Base-by-base conservation (phyloP, 2,113 vertebrate species). In the Aegotheles bennettii region DNA sequence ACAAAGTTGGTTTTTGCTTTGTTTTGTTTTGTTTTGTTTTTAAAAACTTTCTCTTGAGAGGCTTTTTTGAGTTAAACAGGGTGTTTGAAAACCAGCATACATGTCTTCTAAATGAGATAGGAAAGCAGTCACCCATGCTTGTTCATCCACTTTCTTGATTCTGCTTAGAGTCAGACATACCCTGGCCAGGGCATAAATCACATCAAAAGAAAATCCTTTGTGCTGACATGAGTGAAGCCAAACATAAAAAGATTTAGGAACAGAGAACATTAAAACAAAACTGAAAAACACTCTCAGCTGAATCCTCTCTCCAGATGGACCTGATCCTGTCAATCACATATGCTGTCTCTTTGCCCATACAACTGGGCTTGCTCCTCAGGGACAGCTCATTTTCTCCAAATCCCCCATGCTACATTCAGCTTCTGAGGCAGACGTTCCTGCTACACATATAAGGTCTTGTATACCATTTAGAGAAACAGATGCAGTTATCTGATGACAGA, bases 401-500 rank as follows among this genome's bases (percentile, higher is more conserved):
- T 89, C 50, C 33, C 51, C 10, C 3, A 1, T 50, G 47, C 65
- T 67, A 10, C 2, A 0, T 67, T 89, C 56, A 63, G 16, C 29
- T 96, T 87, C 64, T 64, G 60, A 67, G 59, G 23, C 69, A 87
- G 54, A 94, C 84, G 87, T 71, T 91, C 35, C 64, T 59, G 69
- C 51, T 89, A 25, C 0, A 0, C 14, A 60, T 60, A 38, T 29
- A 31, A 93, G 73, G 81, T 81, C 77, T 95, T 84, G 87, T 82
- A 75, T 63, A 86, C 47, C 81, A 60, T 87, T 93, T 89, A 87
- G 43, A 89, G 84, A 89, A 96, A 94, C 87, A 96, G 77, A 91
- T 95, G 84, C 81, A 82, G 64, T 38, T 82, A 45, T 93, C 56
- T 84, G 77, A 84, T 84, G 93, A 94, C 69, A 89, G 93, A 19